phyloP scores from a whole-genome alignment of 2,797 vertebrate species.

The Alca torda region DNA sequence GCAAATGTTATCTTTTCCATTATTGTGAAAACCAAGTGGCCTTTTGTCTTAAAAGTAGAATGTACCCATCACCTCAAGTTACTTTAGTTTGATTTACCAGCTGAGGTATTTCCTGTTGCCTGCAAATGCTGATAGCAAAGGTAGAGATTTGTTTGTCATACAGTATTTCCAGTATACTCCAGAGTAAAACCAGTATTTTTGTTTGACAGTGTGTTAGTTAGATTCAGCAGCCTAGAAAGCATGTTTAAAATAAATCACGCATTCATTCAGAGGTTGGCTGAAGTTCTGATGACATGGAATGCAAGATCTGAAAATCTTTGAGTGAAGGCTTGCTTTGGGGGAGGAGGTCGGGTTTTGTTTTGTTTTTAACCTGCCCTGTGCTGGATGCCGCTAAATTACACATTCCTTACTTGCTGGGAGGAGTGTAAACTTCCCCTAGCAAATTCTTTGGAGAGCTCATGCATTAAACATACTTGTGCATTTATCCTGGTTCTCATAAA shows the following conservation, averaged over 20 bases:
- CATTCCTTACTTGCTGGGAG: slow-evolving; percentile 34
- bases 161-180: slow-evolving; percentile 29
- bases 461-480: slow-evolving; percentile 31
- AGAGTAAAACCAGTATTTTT: slow-evolving; percentile 43
- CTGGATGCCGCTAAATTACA: slow-evolving; percentile 32
- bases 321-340: background rate
- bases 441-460: slow-evolving; percentile 36
- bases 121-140: slow-evolving; percentile 47
- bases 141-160: slow-evolving; percentile 32
- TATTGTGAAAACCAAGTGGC: slow-evolving; percentile 36
- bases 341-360: background rate
- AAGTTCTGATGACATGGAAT: background rate
- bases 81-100: slow-evolving; percentile 17
- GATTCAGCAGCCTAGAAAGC: background rate
- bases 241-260: background rate
- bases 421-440: slow-evolving; percentile 46
- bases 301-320: slow-evolving; percentile 18
- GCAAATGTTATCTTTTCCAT: slow-evolving; percentile 67
- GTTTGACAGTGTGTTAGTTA: slow-evolving; percentile 1
- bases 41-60: slow-evolving; percentile 59
- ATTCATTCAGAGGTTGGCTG: background rate
- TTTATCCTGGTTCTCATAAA: slow-evolving; percentile 43
- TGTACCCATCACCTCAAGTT: slow-evolving; percentile 34
- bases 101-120: slow-evolving; percentile 65
- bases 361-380: slow-evolving; percentile 39